Evolutionary conservation across 2,888 invertebrate species (phyloP).

Genomic region (Nymphalis polychloros): DNA sequence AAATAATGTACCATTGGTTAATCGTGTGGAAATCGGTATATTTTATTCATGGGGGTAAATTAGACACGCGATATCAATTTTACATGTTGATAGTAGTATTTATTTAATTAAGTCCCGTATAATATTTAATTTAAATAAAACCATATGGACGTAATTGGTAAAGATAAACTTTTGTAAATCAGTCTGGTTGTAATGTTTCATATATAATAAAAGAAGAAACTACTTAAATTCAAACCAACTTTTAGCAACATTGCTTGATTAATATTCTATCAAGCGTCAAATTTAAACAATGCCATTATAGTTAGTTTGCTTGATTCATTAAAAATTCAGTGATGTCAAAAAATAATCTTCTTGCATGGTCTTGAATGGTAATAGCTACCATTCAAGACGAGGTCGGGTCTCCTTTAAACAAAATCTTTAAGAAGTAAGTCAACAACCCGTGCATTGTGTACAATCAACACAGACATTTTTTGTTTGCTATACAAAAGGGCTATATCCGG

Average conservation of each 20-base stretch:
- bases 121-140: constrained; percentile 19
- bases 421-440: constrained; percentile 69
- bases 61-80: constrained; percentile 49
- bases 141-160: not conserved
- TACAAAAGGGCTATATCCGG: constrained; percentile 78
- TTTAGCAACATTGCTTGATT: not conserved
- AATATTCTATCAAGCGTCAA: constrained; percentile 20
- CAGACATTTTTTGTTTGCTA: constrained; percentile 61
- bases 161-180: not conserved
- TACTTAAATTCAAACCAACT: not conserved
- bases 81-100: constrained; percentile 15
- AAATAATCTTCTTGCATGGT: no score
- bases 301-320: constrained; percentile 5
- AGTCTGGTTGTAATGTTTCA: not conserved
- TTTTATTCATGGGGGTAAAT: constrained; percentile 48
- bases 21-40: constrained; percentile 47
- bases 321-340: constrained; percentile 34
- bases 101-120: constrained; percentile 35
- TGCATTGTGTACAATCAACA: constrained; percentile 52
- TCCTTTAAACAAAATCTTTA: constrained; percentile 57
- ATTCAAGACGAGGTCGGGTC: constrained; percentile 51
- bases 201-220: not conserved
- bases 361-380: no score
- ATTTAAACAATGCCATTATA: constrained; percentile 7
- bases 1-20: constrained; percentile 49